Evolutionary conservation across 2,113 vertebrate genomes (phyloP), one percentile per base, ranked within the genome.

Genomic region (Psittacula cyanocephala): DNA sequence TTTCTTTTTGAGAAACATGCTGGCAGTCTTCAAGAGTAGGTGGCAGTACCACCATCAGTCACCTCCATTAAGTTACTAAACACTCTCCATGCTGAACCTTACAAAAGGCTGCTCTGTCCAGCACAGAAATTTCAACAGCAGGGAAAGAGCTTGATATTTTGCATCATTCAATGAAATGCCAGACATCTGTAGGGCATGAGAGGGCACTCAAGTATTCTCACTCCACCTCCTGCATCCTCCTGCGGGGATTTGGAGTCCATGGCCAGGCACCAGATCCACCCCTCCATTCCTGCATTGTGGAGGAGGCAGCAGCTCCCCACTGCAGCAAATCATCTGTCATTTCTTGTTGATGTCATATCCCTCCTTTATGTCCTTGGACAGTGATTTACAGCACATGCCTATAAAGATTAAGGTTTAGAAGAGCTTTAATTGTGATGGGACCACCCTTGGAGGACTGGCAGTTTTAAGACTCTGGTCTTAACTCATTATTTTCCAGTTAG

Each of bases 231-330:
- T 39, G 63, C 44, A 50, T 39, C 57, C 43, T 77, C 28, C 27
- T 0, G 0, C 33, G 33, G n/a, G 27, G 12, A 33, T 14, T 0
- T 20, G 50, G 12, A 74, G 46, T 7, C 28, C 0, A 0, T 74
- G 50, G 11, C 31, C 49, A 24, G 25, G 37, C 39, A 28, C 13
- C 18, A 39, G 27, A 47, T 11, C 31, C 6, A 0, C 11, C 17
- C 13, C 15, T 43, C 46, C n/a, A 12, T 7, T 39, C 37, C 49
- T 39, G 35, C 2, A 0, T 52, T 44, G 41, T 5, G 59, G 53
- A 60, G 60, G 28, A 37, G 20, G 33, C 55, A 39, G 49, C 67
- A 71, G 37, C 67, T 82, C 86, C 25, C 27, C 37, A 1, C 31
- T 33, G 49, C 79, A 70, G 46, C 10, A 63, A 29, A 64, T 35